Conservation (phyloP, 2,888 invertebrate species). For the Neuroscelio doddi region DNA sequence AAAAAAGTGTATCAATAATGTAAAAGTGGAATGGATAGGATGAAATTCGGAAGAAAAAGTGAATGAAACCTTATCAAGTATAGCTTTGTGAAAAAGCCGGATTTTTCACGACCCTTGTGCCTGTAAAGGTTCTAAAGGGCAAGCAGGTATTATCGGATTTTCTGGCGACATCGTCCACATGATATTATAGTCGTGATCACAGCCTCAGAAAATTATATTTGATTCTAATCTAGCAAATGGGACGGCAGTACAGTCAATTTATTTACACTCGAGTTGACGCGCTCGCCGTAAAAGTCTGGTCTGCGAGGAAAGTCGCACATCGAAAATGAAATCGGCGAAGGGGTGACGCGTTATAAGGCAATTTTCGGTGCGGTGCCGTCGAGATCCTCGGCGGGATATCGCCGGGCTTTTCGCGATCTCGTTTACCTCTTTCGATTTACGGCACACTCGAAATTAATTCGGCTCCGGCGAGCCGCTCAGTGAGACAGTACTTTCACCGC, state of each 20-base stretch:
- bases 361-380: conserved; percentile 11
- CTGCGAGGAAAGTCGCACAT: conserved; percentile 15
- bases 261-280: conserved; percentile 64
- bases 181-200: conserved; percentile 48
- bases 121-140: conserved; percentile 38
- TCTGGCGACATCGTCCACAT: conserved; percentile 47
- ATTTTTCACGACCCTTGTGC: conserved; percentile 29
- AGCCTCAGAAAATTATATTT: conserved; percentile 65
- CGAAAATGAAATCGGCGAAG: conserved; percentile 12
- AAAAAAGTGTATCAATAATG: conserved; percentile 15
- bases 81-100: conserved; percentile 34
- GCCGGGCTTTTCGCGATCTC: not conserved
- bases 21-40: conserved; percentile 23
- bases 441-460: conserved; percentile 1
- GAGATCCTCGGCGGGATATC: not conserved
- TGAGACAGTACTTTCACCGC: conserved; percentile 23
- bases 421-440: conserved; percentile 1
- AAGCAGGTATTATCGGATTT: conserved; percentile 49
- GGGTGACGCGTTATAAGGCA: conserved; percentile 1
- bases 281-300: conserved; percentile 53
- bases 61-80: conserved; percentile 38
- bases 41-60: conserved; percentile 40
- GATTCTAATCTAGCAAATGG: conserved; percentile 69
- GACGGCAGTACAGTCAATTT: conserved; percentile 64
- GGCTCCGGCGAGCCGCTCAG: conserved; percentile 3